Percentiles rank a stretch among this genome's conserved stretches.
phyloP scores from a whole-genome alignment of 2,888 invertebrate species.

The Megastigmus dorsalis region DNA sequence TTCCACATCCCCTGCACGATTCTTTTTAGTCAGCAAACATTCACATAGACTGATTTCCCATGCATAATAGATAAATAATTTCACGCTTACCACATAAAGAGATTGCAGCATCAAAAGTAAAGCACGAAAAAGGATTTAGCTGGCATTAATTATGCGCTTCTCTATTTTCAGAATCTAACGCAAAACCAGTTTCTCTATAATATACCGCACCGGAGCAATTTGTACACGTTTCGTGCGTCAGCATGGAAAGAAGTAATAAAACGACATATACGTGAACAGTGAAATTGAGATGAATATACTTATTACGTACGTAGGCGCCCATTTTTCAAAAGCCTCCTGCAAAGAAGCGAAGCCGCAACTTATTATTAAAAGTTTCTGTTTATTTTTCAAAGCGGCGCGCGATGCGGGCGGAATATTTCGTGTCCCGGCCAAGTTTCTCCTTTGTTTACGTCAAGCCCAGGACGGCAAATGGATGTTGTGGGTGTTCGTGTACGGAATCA shows the following conservation, averaged over 20 bases:
- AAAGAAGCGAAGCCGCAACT: not conserved
- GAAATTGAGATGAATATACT: slow-evolving; percentile 19
- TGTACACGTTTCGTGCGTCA: slow-evolving; percentile 33
- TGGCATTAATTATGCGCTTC: slow-evolving; percentile 25
- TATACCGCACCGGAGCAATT: slow-evolving; percentile 22
- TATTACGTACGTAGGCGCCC: not conserved
- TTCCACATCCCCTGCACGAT: too few species aligned
- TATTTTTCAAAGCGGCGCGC: not conserved
- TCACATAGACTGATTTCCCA: slow-evolving; percentile 4
- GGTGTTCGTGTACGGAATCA: slow-evolving; percentile 22
- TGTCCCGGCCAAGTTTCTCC: too few species aligned
- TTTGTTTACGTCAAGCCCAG: slow-evolving; percentile 41
- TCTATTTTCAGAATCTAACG: slow-evolving; percentile 30
- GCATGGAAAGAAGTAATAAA: slow-evolving; percentile 9
- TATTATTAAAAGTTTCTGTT: slow-evolving; percentile 7
- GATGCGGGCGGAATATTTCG: slow-evolving; percentile 27
- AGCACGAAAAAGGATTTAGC: slow-evolving; percentile 14
- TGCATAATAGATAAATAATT: slow-evolving; percentile 5
- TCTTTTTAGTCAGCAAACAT: too few species aligned
- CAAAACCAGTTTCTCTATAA: slow-evolving; percentile 36
- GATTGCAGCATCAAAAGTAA: slow-evolving; percentile 19
- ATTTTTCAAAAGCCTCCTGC: slow-evolving; percentile 4
- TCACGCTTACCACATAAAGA: slow-evolving; percentile 10
- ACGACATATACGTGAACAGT: not conserved
- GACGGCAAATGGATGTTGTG: slow-evolving; percentile 14